Evolutionary conservation across 2,113 vertebrate species (phyloP).

Genomic region (Tonatia bakeri): DNA sequence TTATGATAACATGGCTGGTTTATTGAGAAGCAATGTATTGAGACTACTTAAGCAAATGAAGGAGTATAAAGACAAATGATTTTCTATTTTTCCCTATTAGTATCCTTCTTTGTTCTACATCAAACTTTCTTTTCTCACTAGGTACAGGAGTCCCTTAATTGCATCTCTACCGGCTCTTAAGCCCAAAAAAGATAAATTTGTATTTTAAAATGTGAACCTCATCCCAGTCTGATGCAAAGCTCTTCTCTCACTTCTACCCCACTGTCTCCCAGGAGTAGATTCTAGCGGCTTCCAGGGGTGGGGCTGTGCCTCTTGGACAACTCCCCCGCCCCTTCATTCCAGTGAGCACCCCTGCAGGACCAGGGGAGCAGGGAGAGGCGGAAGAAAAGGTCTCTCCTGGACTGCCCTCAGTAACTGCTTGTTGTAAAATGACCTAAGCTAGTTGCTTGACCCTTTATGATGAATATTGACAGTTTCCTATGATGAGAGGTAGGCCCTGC

Average conservation of each 20-base stretch:
- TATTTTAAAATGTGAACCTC: constrained; percentile 9
- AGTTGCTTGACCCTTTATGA: not conserved
- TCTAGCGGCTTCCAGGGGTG: not conserved
- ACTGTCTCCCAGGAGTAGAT: too few species aligned
- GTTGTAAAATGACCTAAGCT: not conserved
- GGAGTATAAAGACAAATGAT: not conserved
- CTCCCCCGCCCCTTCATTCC: not conserved
- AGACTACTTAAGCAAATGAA: too few species aligned
- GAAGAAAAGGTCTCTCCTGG: not conserved
- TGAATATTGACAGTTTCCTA: not conserved
- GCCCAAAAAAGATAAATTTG: not conserved
- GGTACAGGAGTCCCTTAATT: not conserved
- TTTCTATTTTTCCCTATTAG: not conserved
- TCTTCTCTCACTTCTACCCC: not conserved
- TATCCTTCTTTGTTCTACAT: not conserved
- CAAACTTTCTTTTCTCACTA: not conserved
- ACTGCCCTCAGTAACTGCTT: not conserved
- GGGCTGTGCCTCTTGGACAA: not conserved
- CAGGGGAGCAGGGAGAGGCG: not conserved
- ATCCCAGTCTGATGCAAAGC: not conserved
- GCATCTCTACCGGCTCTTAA: not conserved
- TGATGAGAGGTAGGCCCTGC: not conserved
- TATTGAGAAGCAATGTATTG: not conserved
- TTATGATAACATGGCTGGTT: not conserved
- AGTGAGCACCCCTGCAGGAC: not conserved